Evolutionary conservation across 2,888 invertebrate genomes (phyloP), one percentile per base, ranked within the genome.

Genomic region (Pristionchus exspectatus): DNA sequence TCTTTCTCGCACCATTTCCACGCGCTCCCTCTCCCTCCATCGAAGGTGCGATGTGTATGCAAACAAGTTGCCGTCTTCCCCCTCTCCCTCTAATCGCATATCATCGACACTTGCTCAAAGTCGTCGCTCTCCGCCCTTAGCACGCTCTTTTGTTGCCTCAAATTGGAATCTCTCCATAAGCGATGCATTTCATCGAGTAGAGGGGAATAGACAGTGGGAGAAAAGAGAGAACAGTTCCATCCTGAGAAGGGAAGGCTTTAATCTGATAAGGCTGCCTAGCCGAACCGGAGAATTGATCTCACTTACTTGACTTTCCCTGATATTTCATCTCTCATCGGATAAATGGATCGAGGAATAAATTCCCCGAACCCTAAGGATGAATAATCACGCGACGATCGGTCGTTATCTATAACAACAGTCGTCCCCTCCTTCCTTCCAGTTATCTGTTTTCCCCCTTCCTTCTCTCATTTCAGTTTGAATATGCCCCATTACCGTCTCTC

Each of bases 31-130:
- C 33, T 72, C 72, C 27, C 18, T 18, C 74, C 30, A 3, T 33
- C 18, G 14, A 44, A 30, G 38, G 77, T 30, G 69, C 69, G 77
- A 44, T 77, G 77, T 18, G 38, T 44, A 77, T 44, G 81, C 81
- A 81, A 81, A 81, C 81, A 81, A 81, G 81, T 81, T 81, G 81
- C 81, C 30, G 74, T 44, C 81, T n/a, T 44, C 81, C 21, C 30
- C 9, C 30, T 72, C 59, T 66, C 30, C 21, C 44, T 38, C n/a
- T 54, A 81, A 81, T 81, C 81, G 81, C 81, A 44, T 81, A 81
- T 81, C 81, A 81, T 81, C 81, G 81, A 54, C 81, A 50, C 50
- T 77, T 77, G 74, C 74, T 77, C 74, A 77, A 77, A 77, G 44
- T 77, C 74, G 10, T 14, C 30, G 44, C 33, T 72, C 72, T 72